Conservation (phyloP, 23 tunicate species). For the Styela plicata region DNA sequence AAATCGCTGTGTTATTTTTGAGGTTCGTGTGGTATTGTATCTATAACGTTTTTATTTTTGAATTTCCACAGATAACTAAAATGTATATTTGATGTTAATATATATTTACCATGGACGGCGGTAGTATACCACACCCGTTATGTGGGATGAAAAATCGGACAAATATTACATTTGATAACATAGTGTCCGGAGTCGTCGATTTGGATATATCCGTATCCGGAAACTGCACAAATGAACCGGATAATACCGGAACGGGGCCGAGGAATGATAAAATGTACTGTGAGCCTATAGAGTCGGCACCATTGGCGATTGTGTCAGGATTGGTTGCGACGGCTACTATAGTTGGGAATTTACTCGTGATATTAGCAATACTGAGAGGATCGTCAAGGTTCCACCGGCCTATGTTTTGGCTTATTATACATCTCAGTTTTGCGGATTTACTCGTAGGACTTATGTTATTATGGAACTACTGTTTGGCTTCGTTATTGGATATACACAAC, state of each 20-base stretch:
- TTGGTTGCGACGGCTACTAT: conserved; percentile 36
- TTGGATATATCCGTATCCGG: neutral
- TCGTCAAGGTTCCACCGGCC: conserved; percentile 64
- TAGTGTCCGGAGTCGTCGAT: neutral
- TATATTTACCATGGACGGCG: neutral
- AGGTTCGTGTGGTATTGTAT: too few relatives aligned
- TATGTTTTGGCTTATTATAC: conserved; percentile 87
- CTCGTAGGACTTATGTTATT: conserved; percentile 71
- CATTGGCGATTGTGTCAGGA: conserved; percentile 69
- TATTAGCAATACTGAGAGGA: conserved; percentile 62
- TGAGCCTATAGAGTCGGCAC: conserved; percentile 43
- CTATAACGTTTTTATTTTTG: neutral
- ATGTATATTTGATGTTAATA: neutral
- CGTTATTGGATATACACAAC: conserved; percentile 48
- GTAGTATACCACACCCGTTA: neutral
- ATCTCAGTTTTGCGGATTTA: conserved; percentile 64
- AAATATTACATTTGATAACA: neutral
- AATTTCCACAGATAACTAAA: neutral
- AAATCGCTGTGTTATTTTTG: too few relatives aligned
- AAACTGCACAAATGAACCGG: neutral
- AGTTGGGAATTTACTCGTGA: conserved; percentile 70
- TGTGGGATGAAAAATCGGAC: neutral
- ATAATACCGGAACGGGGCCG: neutral
- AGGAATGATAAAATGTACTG: conserved; percentile 14
- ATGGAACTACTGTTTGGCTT: conserved; percentile 88